A percentile compares a stretch with the other conserved stretches of the same genome.
Evolutionary conservation across 2,797 vertebrate species (phyloP).

Genomic region (Myotis myotis): DNA sequence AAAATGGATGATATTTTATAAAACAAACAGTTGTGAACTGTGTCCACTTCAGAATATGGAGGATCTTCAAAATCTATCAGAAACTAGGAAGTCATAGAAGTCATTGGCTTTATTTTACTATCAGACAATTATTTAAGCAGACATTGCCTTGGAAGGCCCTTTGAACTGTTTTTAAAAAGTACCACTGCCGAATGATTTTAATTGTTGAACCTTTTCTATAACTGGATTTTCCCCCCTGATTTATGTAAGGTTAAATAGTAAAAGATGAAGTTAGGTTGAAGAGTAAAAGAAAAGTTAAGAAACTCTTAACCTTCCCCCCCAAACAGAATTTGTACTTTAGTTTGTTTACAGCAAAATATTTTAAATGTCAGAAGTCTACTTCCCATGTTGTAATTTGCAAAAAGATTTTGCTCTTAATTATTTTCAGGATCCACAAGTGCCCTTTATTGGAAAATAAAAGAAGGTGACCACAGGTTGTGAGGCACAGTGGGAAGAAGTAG

Average conservation of each 20-base stretch:
- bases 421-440: neutral
- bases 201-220: constrained; percentile 31
- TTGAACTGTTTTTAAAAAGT: constrained; percentile 26
- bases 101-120: neutral
- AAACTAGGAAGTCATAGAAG: neutral
- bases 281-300: neutral
- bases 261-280: neutral
- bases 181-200: neutral
- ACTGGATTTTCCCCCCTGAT: neutral
- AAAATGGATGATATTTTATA: neutral
- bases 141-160: neutral
- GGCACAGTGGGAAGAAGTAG: neutral
- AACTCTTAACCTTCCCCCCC: neutral
- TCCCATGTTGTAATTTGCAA: neutral
- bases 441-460: constrained; percentile 2
- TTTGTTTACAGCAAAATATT: constrained; percentile 1
- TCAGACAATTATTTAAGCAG: neutral
- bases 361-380: neutral
- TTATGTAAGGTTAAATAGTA: neutral
- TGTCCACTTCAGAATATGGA: neutral
- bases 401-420: constrained; percentile 36
- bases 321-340: constrained; percentile 22
- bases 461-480: neutral
- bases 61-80: neutral
- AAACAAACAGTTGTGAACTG: neutral